Base-by-base conservation (phyloP, 2,888 invertebrate genomes). In the Acheta domesticus region DNA sequence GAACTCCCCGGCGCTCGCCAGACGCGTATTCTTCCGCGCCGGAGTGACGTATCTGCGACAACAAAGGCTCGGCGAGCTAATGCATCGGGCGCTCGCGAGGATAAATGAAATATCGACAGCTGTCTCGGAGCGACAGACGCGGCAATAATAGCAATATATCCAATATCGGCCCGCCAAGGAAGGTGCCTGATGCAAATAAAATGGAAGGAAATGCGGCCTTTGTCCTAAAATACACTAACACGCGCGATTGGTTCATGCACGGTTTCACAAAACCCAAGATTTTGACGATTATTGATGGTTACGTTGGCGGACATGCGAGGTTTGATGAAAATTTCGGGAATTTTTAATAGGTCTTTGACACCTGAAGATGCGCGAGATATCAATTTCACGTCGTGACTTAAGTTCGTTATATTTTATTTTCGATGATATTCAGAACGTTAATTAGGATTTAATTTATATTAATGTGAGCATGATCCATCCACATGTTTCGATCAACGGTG, bases 51-150 rank as follows among this genome's bases (percentile, higher is more conserved):
- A 36, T 36, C 62, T 62, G 62, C 62, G 14, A 62, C 62, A 62
- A 62, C 62, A 62, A 62, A 62, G 62, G 62, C 14, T n/a, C 16
- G 16, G 16, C 16, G n/a, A 8, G 62, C 62, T 14, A 19, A 62
- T 62, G 62, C 62, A 62, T 62, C n/a, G 36, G 36, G 62, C 62
- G n/a, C n/a, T 62, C 16, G 62, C n/a, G 62, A 14, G 62, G n/a
- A 62, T 62, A 62, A 62, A 62, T 62, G 62, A 62, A 62, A 62
- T 62, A 62, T 62, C 62, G 62, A 62, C 62, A 62, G 62, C 62
- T 62, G 62, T 62, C 16, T 62, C 16, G 14, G n/a, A n/a, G 62
- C n/a, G 62, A 62, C 62, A 62, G 62, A 62, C 62, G 62, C 5
- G 62, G 62, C 14, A n/a, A 19, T 14, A 62, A 62, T 62, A 62